These are phyloP conservation scores for Gasterosteus aculeatus DNA, from an alignment of 2,113 vertebrate species.

Conservation along the genomic window DNA sequence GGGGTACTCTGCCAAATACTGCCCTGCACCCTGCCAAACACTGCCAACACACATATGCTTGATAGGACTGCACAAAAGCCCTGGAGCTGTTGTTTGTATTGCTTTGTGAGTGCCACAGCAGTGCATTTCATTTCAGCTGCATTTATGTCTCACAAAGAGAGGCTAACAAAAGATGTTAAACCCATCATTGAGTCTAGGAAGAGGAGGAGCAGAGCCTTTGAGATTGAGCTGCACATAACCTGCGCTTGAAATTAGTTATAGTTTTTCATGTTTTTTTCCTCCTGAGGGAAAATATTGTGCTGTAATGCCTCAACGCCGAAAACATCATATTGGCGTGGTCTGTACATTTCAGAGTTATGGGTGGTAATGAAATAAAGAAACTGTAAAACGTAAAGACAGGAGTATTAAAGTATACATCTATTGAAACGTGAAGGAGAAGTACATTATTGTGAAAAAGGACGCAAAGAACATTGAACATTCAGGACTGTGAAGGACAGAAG, in stretches of 20 bases:
- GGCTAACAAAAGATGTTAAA: conserved; percentile 54
- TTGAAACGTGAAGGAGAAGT: conserved; percentile 40
- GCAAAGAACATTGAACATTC: conserved; percentile 3
- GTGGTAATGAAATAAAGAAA: conserved; percentile 52
- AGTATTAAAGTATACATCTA: conserved; percentile 44
- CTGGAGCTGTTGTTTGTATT: conserved; percentile 73
- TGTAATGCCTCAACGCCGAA: conserved; percentile 45
- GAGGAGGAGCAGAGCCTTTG: conserved; percentile 12
- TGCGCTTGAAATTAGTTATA: conserved; percentile 61
- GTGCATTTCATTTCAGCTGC: conserved; percentile 67
- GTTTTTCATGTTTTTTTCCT: conserved; percentile 55
- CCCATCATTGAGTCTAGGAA: neutral
- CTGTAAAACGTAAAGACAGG: conserved; percentile 57
- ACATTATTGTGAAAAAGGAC: conserved; percentile 24
- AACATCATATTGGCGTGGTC: conserved; percentile 36
- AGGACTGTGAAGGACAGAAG: neutral
- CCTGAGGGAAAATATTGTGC: conserved; percentile 29
- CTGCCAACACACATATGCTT: conserved; percentile 72
- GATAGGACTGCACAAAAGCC: conserved; percentile 68
- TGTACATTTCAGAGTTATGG: conserved; percentile 44
- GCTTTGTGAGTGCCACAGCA: conserved; percentile 63
- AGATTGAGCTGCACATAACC: conserved; percentile 26
- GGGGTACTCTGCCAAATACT: conserved; percentile 61
- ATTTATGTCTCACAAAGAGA: conserved; percentile 49
- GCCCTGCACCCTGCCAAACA: conserved; percentile 63